Conservation (phyloP, 2,888 invertebrate genomes). For the Lepidonotus clava region DNA sequence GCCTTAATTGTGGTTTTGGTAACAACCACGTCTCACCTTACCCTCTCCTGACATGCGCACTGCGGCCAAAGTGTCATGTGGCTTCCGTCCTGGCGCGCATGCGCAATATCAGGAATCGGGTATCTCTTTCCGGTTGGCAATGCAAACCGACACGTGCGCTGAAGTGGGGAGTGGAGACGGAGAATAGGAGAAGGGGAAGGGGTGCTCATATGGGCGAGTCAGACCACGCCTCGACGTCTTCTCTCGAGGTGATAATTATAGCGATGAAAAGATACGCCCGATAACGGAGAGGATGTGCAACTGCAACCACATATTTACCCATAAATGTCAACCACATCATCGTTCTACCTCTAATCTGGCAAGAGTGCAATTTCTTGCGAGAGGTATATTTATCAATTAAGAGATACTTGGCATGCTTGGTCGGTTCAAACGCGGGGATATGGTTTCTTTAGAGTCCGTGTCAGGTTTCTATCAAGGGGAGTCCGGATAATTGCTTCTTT, state of each 20-base stretch:
- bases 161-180: not conserved
- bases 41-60: conserved; percentile 23
- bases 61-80: conserved; percentile 4
- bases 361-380: not conserved
- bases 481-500: conserved; percentile 17
- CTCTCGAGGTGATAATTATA: not conserved
- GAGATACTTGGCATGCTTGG: not conserved
- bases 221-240: not conserved
- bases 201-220: not conserved
- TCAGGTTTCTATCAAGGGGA: not conserved
- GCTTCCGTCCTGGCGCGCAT: conserved; percentile 27
- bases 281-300: too few relatives aligned
- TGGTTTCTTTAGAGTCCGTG: not conserved
- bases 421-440: not conserved
- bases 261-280: not conserved
- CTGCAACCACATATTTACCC: too few relatives aligned
- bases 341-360: too few relatives aligned
- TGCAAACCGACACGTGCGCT: conserved; percentile 11
- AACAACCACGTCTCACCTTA: conserved; percentile 20
- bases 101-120: conserved; percentile 37
- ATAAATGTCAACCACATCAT: too few relatives aligned
- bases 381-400: conserved; percentile 24
- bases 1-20: conserved; percentile 29
- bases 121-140: conserved; percentile 32
- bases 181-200: not conserved